A percentile compares a stretch with the other conserved stretches of the same genome.
These are phyloP conservation scores for Anthoscopus minutus DNA, from an alignment of 2,113 vertebrate species.

Conservation along the genomic window DNA sequence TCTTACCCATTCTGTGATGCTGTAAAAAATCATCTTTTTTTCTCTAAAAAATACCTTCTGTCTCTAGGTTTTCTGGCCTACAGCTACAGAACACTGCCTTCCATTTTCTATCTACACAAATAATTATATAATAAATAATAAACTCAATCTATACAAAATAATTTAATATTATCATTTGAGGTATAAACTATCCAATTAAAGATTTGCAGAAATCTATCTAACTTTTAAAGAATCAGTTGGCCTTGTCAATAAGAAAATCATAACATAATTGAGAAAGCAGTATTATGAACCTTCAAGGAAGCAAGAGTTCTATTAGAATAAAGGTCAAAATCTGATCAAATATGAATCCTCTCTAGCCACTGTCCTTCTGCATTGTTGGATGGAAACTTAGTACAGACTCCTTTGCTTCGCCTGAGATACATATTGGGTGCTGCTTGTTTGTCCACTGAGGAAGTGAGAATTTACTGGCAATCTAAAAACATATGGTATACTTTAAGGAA, in stretches of 20 bases:
- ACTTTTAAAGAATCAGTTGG: neutral
- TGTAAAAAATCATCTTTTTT: neutral
- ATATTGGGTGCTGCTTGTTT: neutral
- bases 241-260: neutral
- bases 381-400: neutral
- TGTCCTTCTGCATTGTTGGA: neutral
- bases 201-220: neutral
- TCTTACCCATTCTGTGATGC: neutral
- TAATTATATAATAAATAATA: no score
- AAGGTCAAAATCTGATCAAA: neutral
- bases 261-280: neutral
- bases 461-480: neutral
- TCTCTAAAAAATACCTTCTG: neutral
- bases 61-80: neutral
- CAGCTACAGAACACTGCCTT: neutral
- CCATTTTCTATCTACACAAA: neutral
- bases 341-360: neutral
- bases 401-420: neutral
- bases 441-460: neutral
- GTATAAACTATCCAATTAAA: neutral
- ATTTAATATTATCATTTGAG: neutral
- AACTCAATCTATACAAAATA: no score
- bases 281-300: neutral
- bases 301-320: neutral
- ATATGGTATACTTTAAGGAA: neutral